Base-by-base conservation (phyloP, 2,113 vertebrate species). In the Leiothrix lutea region DNA sequence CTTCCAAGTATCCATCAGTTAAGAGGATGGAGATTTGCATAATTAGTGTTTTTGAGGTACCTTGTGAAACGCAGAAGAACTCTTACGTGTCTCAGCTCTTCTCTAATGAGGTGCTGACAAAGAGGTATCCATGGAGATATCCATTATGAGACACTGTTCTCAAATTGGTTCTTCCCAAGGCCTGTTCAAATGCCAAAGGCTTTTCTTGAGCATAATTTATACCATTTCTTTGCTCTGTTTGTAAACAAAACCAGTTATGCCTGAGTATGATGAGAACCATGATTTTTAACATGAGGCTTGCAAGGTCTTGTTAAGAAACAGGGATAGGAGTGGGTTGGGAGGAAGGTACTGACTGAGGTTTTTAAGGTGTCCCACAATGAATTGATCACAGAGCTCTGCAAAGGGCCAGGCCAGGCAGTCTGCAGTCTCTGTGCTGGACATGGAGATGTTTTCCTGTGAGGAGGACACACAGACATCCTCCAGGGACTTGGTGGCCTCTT, bases 111-210 rank as follows among this genome's bases (percentile, higher is more conserved):
- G 70, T 92, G 81, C 94, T 94, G 92, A 91, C 87, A 90, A 45
- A 89, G 83, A 92, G 75, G 96, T 96, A 96, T 96, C 95, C 95
- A 96, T 96, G 95, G 96, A 97, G 94, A 97, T 65, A 86, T 71
- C 92, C 85, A 83, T 90, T 94, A 88, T 12, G 44, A 96, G 82
- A 4, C 87, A 71, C 62, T 61, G 24, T 10, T 95, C 81, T 88
- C 87, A 95, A 95, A 93, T 22, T 22, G 75, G 74, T 73, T 90
- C 90, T 94, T 95, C 65, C 88, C 81, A 74, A 66, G 56, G 81
- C 74, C 91, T 96, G 36, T 61, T 92, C 82, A 89, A 91, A 75
- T 95, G 95, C 94, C 94, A 94, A 33, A 80, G 90, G 82, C 56
- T 78, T 96, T 95, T 94, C 92, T 94, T 64, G 53, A 90, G 85